Percentiles rank a stretch among this genome's conserved stretches.
phyloP scores from a whole-genome alignment of 2,888 invertebrate genomes.

The Morinoia aosen region DNA sequence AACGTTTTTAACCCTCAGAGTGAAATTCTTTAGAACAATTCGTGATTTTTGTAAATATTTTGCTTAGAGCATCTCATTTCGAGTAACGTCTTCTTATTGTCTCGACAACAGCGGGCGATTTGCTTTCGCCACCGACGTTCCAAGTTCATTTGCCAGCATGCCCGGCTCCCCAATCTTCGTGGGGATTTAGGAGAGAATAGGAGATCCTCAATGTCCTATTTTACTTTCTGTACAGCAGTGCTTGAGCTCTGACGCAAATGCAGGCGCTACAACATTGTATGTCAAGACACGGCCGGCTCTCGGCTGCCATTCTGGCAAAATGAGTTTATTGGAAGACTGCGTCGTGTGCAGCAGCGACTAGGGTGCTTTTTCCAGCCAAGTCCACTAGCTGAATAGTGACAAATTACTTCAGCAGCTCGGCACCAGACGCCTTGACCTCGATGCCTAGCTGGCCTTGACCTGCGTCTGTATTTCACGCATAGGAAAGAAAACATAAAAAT shows the following conservation, averaged over 20 bases:
- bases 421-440: background rate
- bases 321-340: background rate
- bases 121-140: background rate
- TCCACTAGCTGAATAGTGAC: background rate
- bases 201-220: background rate
- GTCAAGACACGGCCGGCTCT: background rate
- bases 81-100: background rate
- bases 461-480: background rate
- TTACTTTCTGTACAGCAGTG: background rate
- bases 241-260: background rate
- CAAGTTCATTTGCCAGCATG: background rate
- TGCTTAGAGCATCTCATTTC: background rate
- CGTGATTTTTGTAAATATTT: background rate
- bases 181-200: constrained; percentile 5
- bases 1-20: background rate
- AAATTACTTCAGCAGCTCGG: background rate
- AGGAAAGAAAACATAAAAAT: background rate
- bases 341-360: background rate
- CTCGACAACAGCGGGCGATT: background rate
- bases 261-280: constrained; percentile 5
- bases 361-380: background rate
- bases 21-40: background rate
- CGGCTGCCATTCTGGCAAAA: background rate
- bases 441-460: background rate
- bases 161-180: background rate